Evolutionary conservation across 2,797 vertebrate genomes (phyloP).

Genomic region (Darevskia mixta): DNA sequence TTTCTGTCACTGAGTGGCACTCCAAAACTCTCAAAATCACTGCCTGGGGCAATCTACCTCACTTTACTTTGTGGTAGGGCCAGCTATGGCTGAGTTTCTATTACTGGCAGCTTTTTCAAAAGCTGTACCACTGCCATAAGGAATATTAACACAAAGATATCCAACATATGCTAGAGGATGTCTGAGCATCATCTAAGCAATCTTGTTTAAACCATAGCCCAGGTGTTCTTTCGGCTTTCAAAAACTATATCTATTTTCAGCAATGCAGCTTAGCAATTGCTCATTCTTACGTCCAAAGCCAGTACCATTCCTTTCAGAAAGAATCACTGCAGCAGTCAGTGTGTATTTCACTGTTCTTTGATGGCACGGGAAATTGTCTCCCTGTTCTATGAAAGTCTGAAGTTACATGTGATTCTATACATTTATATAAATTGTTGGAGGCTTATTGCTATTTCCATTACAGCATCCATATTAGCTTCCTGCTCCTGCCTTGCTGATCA

Average conservation of each 20-base stretch:
- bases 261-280: not conserved
- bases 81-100: not conserved
- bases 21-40: not conserved
- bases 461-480: not conserved
- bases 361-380: not conserved
- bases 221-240: not conserved
- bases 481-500: not conserved
- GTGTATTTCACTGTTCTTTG: not conserved
- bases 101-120: not conserved
- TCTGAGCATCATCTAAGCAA: not conserved
- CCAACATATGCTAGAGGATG: not conserved
- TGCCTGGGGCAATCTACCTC: not conserved
- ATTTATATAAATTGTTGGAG: not conserved
- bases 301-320: not conserved
- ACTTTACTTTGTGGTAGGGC: not conserved
- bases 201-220: not conserved
- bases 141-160: not conserved
- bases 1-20: not conserved
- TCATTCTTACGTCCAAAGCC: not conserved
- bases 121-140: not conserved
- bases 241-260: conserved; percentile 5
- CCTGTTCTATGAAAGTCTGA: not conserved
- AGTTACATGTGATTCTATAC: not conserved
- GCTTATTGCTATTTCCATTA: not conserved
- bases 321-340: not conserved